Evolutionary conservation across 2,888 invertebrate genomes (phyloP), one percentile per base, ranked within the genome.

Genomic region (Lithophane semibrunnea): DNA sequence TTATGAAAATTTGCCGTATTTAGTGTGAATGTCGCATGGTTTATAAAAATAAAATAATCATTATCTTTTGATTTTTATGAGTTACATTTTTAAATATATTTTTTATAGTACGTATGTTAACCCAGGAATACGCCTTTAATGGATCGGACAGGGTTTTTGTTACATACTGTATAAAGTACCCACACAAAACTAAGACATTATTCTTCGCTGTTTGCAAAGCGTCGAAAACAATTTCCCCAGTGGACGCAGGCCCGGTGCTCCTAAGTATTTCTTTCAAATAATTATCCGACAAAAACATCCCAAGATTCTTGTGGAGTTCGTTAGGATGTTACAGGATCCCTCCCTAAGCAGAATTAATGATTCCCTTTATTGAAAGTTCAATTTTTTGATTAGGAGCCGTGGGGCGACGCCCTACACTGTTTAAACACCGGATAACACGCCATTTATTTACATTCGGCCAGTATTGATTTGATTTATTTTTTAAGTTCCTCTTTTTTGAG

Each of bases 331-430:
- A 89, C 92, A 87, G 88, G 92, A 90, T 89, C 91, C 92, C 94
- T 93, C 93, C 93, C 94, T 94, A 95, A 94, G 94, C 92, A 97
- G 97, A 97, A 97, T 97, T 97, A 97, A 97, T 97, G 97, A 97
- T 97, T 96, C 95, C 97, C 97, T 97, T 97, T 97, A 97, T 97
- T 97, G 97, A 97, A 97, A 97, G 97, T 97, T 97, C 97, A 97
- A 97, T 97, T 97, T 97, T 97, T 97, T 97, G 97, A 97, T 97
- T 97, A 97, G 97, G 95, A 94, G 89, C 92, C 90, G 92, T 86
- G 92, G 91, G 90, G 89, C 88, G 91, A 86, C 91, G 92, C 92
- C 90, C 87, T 89, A 91, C 92, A 91, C 92, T 94, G 95, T 94
- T 95, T 95, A 96, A 96, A 96, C 95, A 95, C 94, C 95, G 95